Evolutionary conservation across 2,888 invertebrate genomes (phyloP), one percentile per base, ranked within the genome.

Genomic region (Clusia tigrina): DNA sequence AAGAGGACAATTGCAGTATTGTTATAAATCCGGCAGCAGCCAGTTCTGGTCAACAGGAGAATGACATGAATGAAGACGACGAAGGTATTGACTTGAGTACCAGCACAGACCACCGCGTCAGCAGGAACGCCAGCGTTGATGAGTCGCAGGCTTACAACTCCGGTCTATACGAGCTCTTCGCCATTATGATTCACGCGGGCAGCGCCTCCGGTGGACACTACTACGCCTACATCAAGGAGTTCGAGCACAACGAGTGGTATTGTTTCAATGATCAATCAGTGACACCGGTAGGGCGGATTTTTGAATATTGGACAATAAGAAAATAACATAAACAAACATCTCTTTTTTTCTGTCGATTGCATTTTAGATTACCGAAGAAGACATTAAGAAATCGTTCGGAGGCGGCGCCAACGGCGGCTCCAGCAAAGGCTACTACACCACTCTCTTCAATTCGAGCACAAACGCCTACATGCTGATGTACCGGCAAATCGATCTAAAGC

Each of bases 391-490:
- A 81, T 91, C 93, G 0, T 95, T 91, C 80, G 95, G 95, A 9
- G 95, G 95, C 15, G 92, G 92, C 26, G 89, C 89, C 26, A 86
- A 88, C 25, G 95, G 95, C 15, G 74, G 74, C 62, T 71, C 32
- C 32, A 17, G 12, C 42, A 84, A 88, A 65, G 86, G 88, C 15
- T 90, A 89, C 77, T 92, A 91, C 78, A 90, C 90, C 17, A 90
- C 90, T 46, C 88, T 89, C 37, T 92, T 90, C 78, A 90, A 90
- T 71, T 90, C 91, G 60, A 93, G 93, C 74, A 93, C 93, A 53
- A 94, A 94, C 81, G 95, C 94, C 0, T 95, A 95, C 77, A 95
- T 95, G 94, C 85, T 95, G 62, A 93, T 95, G 91, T 95, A 95
- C 78, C 85, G 95, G 54, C 91, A 92, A 82, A 88, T 90, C 53